Evolutionary conservation across 2,113 vertebrate genomes (phyloP).

Genomic region (Okapia johnstoni): DNA sequence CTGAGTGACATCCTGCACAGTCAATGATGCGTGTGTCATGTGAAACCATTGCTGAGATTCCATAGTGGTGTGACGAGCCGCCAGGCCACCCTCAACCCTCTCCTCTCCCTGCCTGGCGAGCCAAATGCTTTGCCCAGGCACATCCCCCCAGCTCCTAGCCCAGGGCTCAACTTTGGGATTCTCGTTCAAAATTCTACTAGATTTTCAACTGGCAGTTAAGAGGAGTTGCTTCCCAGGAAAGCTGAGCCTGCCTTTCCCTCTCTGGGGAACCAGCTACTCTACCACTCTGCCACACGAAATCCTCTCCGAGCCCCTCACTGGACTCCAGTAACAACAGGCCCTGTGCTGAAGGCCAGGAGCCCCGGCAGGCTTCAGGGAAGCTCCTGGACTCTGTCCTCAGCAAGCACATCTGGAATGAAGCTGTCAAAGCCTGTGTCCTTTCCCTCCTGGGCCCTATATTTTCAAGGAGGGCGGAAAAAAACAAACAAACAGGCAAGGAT

Average conservation of each 20-base stretch:
- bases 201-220: constrained; percentile 1
- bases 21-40: constrained; percentile 63
- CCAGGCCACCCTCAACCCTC: not conserved
- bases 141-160: not conserved
- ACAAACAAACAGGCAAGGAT: not conserved
- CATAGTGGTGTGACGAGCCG: constrained; percentile 75
- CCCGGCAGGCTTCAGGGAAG: not conserved
- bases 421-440: not conserved
- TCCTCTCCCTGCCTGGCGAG: not conserved
- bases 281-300: not conserved
- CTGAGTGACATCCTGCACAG: constrained; percentile 82
- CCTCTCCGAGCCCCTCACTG: not conserved
- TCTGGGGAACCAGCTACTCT: not conserved
- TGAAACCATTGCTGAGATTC: constrained; percentile 74
- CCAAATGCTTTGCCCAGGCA: not conserved
- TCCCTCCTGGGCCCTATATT: not conserved
- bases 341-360: not conserved
- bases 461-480: accelerated
- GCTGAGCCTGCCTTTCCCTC: not conserved
- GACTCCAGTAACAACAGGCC: not conserved
- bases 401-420: not conserved
- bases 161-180: not conserved
- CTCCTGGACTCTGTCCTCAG: not conserved
- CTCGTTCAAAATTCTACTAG: constrained; percentile 28
- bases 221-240: constrained; percentile 25